Evolutionary conservation across 2,888 invertebrate species (phyloP), one percentile per base, ranked within the genome.

Genomic region (Podabrus alpinus): DNA sequence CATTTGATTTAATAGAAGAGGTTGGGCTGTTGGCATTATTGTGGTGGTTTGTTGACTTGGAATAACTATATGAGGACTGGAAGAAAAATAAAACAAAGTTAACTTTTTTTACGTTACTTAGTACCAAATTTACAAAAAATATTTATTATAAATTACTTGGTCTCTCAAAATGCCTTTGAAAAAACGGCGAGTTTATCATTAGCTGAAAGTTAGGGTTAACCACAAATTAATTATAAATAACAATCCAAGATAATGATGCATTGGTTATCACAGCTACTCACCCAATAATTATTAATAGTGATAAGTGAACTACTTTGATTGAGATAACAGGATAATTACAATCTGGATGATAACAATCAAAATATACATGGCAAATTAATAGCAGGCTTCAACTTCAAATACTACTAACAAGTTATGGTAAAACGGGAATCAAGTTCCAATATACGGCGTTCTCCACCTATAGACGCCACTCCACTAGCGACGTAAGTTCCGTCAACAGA

Each of bases 1-100:
- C 87, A 88, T 87, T 78, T 88, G 88, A 78, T 87, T 87, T 29
- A 87, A 80, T 7, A 88, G 83, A 25, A 87, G 79, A 9, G 87
- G 87, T 74, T 87, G 88, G 0, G 86, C 86, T 5, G 87, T 84
- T 9, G 86, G 87, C 84, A 88, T 85, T 79, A 87, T 82, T 9
- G 87, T 86, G 10, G 87, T 86, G 15, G 81, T 83, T 69, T 79
- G 81, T 69, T 85, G 85, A 75, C 84, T 86, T 11, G 86, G 87
- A 78, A 87, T 85, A 77, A 87, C 86, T 75, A 87, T 87, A 81
- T 87, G 87, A 5, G 87, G 87, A 77, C 87, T 87, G 79, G 16
- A 82, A 81, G 21, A 73, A 15, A 72, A 62, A 24, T 0, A 45
- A 9, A 61, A 61, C 10, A 10, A 5, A 9, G 11, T 17, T 24